phyloP scores from a whole-genome alignment of 2,888 invertebrate species.

The Trichogramma dendrolimi region DNA sequence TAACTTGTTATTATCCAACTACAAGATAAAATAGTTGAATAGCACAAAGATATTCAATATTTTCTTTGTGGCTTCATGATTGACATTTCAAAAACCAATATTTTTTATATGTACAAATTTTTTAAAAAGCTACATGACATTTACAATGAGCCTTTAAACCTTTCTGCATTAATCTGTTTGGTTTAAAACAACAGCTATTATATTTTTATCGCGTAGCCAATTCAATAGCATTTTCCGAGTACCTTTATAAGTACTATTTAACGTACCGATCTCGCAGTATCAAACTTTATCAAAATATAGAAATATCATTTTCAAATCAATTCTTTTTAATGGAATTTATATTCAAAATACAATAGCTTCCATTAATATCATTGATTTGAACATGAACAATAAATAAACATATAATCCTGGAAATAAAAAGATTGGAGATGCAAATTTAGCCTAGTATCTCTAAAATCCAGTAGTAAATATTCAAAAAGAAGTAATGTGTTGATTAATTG shows the following conservation, averaged over 20 bases:
- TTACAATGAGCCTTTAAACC: too few species aligned
- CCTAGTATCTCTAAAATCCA: not conserved
- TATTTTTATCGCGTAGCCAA: constrained; percentile 7
- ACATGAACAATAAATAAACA: constrained; percentile 8
- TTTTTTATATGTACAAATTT: constrained; percentile 19
- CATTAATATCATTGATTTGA: constrained; percentile 11
- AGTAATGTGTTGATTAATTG: not conserved
- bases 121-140: constrained; percentile 12
- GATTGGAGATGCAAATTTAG: constrained; percentile 6
- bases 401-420: constrained; percentile 12
- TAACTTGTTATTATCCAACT: constrained; percentile 13
- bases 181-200: not conserved
- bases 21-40: constrained; percentile 21
- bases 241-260: too few species aligned
- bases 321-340: not conserved
- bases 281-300: too few species aligned
- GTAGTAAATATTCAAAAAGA: too few species aligned
- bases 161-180: too few species aligned
- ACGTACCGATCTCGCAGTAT: too few species aligned
- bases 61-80: constrained; percentile 15
- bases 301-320: too few species aligned
- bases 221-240: constrained; percentile 6
- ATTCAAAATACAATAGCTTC: constrained; percentile 6
- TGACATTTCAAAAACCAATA: constrained; percentile 12
- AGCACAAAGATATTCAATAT: constrained; percentile 9